phyloP scores from a whole-genome alignment of 2,888 invertebrate species.

The Euplagia quadripunctaria region DNA sequence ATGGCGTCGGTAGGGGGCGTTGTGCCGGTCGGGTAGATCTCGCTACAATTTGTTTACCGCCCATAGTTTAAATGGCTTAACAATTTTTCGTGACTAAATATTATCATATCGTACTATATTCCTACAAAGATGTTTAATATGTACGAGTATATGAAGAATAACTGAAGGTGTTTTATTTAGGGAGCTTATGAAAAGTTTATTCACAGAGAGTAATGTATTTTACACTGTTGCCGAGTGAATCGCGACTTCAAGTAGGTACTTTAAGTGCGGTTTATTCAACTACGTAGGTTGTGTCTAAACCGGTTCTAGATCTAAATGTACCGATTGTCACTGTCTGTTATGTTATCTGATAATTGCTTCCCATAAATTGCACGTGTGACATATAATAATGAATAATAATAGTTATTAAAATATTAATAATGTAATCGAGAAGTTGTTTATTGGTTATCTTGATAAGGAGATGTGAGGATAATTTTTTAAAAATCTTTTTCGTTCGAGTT shows the following conservation, averaged over 20 bases:
- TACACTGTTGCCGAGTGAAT: neutral
- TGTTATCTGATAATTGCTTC: constrained; percentile 26
- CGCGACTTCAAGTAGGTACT: neutral
- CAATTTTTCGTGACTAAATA: neutral
- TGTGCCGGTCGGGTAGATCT: neutral
- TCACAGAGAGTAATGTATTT: neutral
- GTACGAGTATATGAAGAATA: neutral
- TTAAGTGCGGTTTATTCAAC: neutral
- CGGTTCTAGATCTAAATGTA: constrained; percentile 30
- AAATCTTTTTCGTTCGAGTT: neutral
- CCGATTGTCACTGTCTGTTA: constrained; percentile 35
- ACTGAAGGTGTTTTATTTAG: neutral
- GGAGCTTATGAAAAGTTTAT: neutral
- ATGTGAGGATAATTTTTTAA: neutral
- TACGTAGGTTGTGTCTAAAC: constrained; percentile 16
- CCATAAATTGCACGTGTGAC: constrained; percentile 15
- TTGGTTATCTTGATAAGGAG: neutral
- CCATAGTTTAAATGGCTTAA: neutral
- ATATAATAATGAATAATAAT: constrained; percentile 10
- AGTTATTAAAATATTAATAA: constrained; percentile 6
- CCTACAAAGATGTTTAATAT: too few relatives aligned
- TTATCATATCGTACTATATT: too few relatives aligned
- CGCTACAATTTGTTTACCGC: neutral
- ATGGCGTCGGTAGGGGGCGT: neutral
- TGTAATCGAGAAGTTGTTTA: constrained; percentile 2